Conservation (phyloP, 2,797 vertebrate genomes). For the Cirrhinus molitorella region DNA sequence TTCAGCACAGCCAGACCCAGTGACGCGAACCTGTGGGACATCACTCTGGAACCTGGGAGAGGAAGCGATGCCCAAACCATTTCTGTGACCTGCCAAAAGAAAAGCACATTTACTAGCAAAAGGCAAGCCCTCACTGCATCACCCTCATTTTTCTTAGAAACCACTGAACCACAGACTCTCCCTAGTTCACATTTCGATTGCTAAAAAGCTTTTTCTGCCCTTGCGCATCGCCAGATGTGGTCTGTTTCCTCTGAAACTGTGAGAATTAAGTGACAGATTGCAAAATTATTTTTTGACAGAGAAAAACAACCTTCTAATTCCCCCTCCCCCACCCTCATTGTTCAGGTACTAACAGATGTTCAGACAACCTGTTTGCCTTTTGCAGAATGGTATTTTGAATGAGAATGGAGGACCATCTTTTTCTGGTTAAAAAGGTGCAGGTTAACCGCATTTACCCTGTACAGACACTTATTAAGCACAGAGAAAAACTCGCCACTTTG, state of each 20-base stretch:
- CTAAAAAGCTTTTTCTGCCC: conserved; percentile 41
- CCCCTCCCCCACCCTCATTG: conserved; percentile 23
- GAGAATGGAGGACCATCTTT: conserved; percentile 45
- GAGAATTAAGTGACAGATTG: conserved; percentile 56
- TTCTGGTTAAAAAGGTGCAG: conserved; percentile 30
- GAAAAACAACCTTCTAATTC: conserved; percentile 43
- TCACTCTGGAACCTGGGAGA: conserved; percentile 72
- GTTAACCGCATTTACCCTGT: conserved; percentile 6
- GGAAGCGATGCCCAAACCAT: conserved; percentile 69
- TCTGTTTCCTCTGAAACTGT: conserved; percentile 22
- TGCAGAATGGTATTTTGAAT: conserved; percentile 40
- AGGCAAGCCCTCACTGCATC: conserved; percentile 69
- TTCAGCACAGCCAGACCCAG: conserved; percentile 78
- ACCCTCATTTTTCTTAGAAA: background rate
- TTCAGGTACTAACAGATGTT: conserved; percentile 56
- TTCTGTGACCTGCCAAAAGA: conserved; percentile 77
- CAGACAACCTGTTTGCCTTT: conserved; percentile 47
- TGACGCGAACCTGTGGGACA: conserved; percentile 76
- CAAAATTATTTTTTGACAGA: conserved; percentile 44
- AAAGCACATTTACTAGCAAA: conserved; percentile 71
- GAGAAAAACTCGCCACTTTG: background rate
- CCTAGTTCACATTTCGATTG: conserved; percentile 10
- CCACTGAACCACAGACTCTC: conserved; percentile 6
- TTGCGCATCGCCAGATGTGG: conserved; percentile 20
- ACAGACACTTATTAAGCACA: conserved; percentile 20